phyloP scores from a whole-genome alignment of 2,797 vertebrate species.

The Clamator glandarius region DNA sequence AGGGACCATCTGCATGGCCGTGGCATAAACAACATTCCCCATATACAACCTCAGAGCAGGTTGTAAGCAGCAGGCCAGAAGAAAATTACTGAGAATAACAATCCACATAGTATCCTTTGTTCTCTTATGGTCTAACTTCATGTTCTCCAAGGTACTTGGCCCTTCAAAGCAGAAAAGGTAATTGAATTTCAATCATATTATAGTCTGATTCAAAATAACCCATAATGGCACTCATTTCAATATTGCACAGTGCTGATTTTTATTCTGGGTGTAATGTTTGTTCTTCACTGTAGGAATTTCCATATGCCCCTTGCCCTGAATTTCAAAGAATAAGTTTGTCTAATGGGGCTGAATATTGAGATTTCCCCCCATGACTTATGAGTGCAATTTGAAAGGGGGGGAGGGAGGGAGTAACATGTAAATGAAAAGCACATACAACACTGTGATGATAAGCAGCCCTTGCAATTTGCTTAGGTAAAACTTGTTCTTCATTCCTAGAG shows the following conservation, averaged over 20 bases:
- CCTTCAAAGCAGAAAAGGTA: conserved; percentile 23
- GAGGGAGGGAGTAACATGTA: neutral
- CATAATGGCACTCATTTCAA: conserved; percentile 55
- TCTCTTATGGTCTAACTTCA: neutral
- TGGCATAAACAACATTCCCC: neutral
- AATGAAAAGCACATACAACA: neutral
- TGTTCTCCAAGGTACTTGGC: conserved; percentile 19
- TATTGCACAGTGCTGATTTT: conserved; percentile 46
- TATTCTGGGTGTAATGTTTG: conserved; percentile 21
- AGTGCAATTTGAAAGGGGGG: neutral
- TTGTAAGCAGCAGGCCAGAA: neutral
- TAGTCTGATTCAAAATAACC: conserved; percentile 35
- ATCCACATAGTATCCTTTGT: neutral
- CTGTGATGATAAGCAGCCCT: conserved; percentile 5
- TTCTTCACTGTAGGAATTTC: conserved; percentile 58
- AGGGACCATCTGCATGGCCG: neutral
- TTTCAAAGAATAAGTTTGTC: conserved; percentile 56
- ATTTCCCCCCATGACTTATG: neutral
- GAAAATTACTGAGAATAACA: neutral
- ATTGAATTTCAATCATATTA: conserved; percentile 56
- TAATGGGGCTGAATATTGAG: conserved; percentile 60
- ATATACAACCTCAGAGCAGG: neutral
- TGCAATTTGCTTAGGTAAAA: neutral
- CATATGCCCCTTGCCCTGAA: conserved; percentile 69
- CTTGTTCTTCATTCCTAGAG: conserved; percentile 14